phyloP scores from a whole-genome alignment of 2,113 vertebrate species.

The Sturnus vulgaris region DNA sequence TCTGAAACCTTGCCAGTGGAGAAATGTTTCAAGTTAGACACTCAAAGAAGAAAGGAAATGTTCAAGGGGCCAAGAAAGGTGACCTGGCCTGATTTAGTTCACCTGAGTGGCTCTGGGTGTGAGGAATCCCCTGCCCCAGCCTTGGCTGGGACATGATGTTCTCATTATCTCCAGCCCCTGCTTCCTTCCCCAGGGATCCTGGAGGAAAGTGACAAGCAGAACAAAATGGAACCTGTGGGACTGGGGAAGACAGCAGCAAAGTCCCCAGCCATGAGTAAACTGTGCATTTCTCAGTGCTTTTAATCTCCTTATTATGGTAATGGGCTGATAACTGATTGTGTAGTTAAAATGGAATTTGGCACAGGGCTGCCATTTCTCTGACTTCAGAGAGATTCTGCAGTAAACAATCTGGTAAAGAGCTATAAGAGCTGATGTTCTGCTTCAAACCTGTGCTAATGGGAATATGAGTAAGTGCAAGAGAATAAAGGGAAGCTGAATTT shows the following conservation, averaged over 20 bases:
- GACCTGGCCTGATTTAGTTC: not conserved
- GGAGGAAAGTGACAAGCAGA: not conserved
- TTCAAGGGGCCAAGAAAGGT: not conserved
- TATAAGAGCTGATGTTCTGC: constrained; percentile 20
- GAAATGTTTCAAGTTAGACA: not conserved
- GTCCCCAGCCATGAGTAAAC: not conserved
- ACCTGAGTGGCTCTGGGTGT: not conserved
- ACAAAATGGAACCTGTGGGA: not conserved
- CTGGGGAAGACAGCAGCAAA: not conserved
- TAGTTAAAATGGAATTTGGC: constrained; percentile 61
- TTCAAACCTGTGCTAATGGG: constrained; percentile 27
- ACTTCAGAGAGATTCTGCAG: constrained; percentile 47
- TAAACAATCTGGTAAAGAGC: constrained; percentile 52
- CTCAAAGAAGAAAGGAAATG: not conserved
- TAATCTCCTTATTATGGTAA: constrained; percentile 62
- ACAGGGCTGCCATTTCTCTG: constrained; percentile 38
- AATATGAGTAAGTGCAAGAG: constrained; percentile 10
- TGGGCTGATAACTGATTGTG: constrained; percentile 49
- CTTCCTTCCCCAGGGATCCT: not conserved
- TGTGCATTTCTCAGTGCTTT: constrained; percentile 1
- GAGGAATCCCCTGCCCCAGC: not conserved
- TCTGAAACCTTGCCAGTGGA: not conserved
- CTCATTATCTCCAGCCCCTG: not conserved
- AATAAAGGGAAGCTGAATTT: constrained; percentile 2
- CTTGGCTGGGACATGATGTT: not conserved